These are phyloP conservation scores for Euphydryas editha DNA, from an alignment of 2,888 invertebrate genomes.

Conservation along the genomic window DNA sequence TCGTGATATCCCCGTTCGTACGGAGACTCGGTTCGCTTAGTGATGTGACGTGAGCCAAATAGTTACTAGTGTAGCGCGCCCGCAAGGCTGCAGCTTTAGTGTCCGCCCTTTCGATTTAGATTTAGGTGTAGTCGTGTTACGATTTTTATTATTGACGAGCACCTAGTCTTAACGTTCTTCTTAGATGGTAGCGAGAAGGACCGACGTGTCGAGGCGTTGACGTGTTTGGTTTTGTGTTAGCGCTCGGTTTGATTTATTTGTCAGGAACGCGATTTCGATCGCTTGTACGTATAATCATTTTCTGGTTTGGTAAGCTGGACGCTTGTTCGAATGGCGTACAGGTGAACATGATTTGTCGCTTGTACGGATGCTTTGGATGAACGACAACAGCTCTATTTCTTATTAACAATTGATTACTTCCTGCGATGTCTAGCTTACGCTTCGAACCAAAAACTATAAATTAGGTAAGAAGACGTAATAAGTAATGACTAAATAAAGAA, in stretches of 20 bases:
- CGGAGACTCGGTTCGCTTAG: constrained; percentile 53
- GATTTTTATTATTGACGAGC: constrained; percentile 32
- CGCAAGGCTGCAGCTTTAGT: constrained; percentile 75
- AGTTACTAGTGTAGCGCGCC: constrained; percentile 63
- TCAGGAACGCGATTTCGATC: constrained; percentile 24
- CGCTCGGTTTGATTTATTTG: constrained; percentile 34
- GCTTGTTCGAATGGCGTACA: constrained; percentile 12
- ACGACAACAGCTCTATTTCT: constrained; percentile 26
- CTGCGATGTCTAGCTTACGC: constrained; percentile 72
- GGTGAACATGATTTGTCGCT: constrained; percentile 9
- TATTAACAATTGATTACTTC: constrained; percentile 54
- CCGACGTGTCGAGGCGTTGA: constrained; percentile 21
- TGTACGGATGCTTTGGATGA: constrained; percentile 30
- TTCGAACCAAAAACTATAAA: constrained; percentile 67
- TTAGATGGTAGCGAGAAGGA: constrained; percentile 23
- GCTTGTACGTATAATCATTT: constrained; percentile 7
- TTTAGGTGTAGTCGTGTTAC: constrained; percentile 43
- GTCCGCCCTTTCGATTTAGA: constrained; percentile 54
- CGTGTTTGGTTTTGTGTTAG: constrained; percentile 31
- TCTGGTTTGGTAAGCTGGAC: constrained; percentile 6
- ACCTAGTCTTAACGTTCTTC: constrained; percentile 45
- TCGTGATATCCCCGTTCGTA: constrained; percentile 41
- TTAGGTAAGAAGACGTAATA: constrained; percentile 77
- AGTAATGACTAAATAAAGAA: constrained; percentile 79
- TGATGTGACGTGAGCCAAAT: constrained; percentile 65